phyloP scores from a whole-genome alignment of 2,888 invertebrate genomes.

The Scelioninae gen. 2 region DNA sequence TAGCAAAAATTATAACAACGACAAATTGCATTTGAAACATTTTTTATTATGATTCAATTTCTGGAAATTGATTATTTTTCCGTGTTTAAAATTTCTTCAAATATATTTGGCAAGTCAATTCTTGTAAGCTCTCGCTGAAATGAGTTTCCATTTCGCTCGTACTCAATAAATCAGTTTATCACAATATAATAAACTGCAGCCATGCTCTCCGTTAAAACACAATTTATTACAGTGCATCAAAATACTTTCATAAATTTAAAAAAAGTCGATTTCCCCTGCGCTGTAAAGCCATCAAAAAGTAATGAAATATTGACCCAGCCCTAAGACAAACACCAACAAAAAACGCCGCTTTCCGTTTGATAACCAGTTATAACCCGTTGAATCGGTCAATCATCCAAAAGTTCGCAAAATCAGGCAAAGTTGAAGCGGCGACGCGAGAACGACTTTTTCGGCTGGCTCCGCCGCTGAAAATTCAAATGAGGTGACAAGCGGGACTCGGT shows the following conservation, averaged over 20 bases:
- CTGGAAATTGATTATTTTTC: no score
- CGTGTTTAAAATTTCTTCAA: no score
- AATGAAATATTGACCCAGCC: not conserved
- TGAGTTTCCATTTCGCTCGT: slow-evolving; percentile 22
- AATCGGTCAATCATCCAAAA: slow-evolving; percentile 47
- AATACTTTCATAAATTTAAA: slow-evolving; percentile 5
- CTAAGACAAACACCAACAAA: not conserved
- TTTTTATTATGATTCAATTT: no score
- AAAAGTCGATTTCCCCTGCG: not conserved
- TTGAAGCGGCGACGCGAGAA: slow-evolving; percentile 30
- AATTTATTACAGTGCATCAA: slow-evolving; percentile 16
- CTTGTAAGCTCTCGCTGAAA: slow-evolving; percentile 5
- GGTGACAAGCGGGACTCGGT: slow-evolving; percentile 51
- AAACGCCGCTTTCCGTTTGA: not conserved
- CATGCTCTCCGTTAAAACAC: slow-evolving; percentile 11
- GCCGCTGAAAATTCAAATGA: slow-evolving; percentile 69
- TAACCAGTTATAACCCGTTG: not conserved
- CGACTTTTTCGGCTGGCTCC: slow-evolving; percentile 43
- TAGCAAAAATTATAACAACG: no score
- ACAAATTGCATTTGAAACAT: no score
- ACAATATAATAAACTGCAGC: slow-evolving; percentile 18
- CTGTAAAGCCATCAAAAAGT: not conserved
- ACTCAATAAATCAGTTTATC: slow-evolving; percentile 25
- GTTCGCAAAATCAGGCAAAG: slow-evolving; percentile 27
- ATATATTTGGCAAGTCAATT: slow-evolving; percentile 9